Evolutionary conservation across 2,797 vertebrate genomes (phyloP).

Genomic region (Chrysocyon brachyurus): DNA sequence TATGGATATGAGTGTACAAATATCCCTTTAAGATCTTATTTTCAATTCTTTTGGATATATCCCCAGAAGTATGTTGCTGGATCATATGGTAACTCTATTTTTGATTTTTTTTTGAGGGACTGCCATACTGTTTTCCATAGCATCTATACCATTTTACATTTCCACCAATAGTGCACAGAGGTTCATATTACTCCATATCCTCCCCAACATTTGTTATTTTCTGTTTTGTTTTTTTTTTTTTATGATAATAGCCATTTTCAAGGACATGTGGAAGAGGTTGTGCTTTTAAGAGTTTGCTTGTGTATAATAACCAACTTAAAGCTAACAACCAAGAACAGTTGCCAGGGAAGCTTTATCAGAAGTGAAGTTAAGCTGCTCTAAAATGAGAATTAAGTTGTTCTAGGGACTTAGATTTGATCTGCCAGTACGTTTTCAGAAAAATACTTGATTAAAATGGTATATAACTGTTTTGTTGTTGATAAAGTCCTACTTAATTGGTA

Average conservation of each 20-base stretch:
- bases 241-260: neutral
- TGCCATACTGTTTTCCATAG: neutral
- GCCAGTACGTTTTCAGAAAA: constrained; percentile 24
- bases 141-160: neutral
- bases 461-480: constrained; percentile 18
- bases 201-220: neutral
- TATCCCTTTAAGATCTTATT: neutral
- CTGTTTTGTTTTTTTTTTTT: neutral
- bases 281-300: constrained; percentile 46
- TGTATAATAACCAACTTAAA: constrained; percentile 29
- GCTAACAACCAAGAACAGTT: constrained; percentile 10
- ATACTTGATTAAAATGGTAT: constrained; percentile 31
- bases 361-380: constrained; percentile 43
- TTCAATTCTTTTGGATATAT: neutral
- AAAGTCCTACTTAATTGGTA: constrained; percentile 38
- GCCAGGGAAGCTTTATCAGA: constrained; percentile 12
- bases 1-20: neutral
- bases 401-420: constrained; percentile 25
- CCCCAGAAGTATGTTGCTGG: neutral
- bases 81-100: neutral
- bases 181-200: neutral
- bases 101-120: constrained; percentile 32
- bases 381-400: constrained; percentile 41
- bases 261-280: constrained; percentile 22
- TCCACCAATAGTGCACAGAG: neutral